Percentiles rank a stretch among this genome's conserved stretches.
Conservation (phyloP, 2,113 vertebrate genomes). For the Python bivittatus region DNA sequence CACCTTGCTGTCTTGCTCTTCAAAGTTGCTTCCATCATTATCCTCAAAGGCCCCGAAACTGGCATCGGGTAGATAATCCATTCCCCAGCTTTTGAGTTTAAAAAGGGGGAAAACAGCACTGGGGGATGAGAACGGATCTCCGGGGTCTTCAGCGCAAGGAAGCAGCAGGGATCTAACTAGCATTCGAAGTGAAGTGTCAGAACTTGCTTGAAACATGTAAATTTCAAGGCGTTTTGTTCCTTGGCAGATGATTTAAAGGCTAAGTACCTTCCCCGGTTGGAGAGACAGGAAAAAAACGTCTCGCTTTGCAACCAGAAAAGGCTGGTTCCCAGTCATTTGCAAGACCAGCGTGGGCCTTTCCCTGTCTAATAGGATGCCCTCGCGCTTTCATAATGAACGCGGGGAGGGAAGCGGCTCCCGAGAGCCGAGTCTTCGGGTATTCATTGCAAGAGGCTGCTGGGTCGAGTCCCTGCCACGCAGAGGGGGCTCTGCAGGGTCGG, state of each 20-base stretch:
- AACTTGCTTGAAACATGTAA: constrained; percentile 70
- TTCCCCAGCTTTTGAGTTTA: constrained; percentile 46
- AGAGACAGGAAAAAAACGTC: constrained; percentile 66
- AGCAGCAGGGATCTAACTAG: constrained; percentile 55
- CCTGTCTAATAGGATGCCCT: constrained; percentile 90
- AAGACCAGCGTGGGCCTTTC: constrained; percentile 91
- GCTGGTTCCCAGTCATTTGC: constrained; percentile 86
- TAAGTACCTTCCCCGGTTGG: constrained; percentile 75
- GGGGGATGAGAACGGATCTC: constrained; percentile 5
- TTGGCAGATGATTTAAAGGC: constrained; percentile 81
- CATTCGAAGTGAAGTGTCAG: constrained; percentile 75
- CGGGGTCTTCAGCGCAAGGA: constrained; percentile 31
- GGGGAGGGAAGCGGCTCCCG: constrained; percentile 74
- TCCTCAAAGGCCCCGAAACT: constrained; percentile 48
- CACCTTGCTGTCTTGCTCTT: neutral
- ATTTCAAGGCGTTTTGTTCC: constrained; percentile 75
- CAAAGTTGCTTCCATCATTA: constrained; percentile 32
- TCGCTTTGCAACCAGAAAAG: constrained; percentile 76
- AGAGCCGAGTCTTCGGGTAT: constrained; percentile 78
- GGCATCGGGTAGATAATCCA: constrained; percentile 55
- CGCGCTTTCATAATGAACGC: constrained; percentile 92
- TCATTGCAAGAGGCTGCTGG: constrained; percentile 70
- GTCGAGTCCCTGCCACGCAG: constrained; percentile 48
- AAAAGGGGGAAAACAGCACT: constrained; percentile 10
- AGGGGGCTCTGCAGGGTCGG: constrained; percentile 60